A percentile compares a stretch with the other conserved stretches of the same genome.
Evolutionary conservation across 2,888 invertebrate genomes (phyloP).

Genomic region (Diaprepes abbreviatus): DNA sequence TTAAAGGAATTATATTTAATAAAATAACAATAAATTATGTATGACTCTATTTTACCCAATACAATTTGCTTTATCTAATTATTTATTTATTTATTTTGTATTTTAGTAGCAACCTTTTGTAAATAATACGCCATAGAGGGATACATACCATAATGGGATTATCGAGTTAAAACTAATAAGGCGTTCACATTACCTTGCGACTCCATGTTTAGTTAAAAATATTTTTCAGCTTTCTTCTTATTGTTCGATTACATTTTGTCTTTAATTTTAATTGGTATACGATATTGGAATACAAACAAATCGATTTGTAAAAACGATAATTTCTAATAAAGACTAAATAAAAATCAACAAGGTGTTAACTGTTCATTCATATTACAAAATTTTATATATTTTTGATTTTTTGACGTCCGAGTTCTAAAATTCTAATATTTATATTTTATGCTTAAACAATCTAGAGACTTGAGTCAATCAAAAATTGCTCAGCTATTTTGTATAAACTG

Average conservation of each 20-base stretch:
- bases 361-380: too few species aligned
- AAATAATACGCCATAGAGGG: slow-evolving; percentile 10
- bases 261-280: slow-evolving; percentile 15
- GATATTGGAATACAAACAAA: slow-evolving; percentile 1
- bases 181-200: slow-evolving; percentile 28
- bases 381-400: too few species aligned
- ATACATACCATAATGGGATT: slow-evolving; percentile 22
- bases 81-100: slow-evolving; percentile 14
- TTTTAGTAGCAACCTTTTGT: slow-evolving; percentile 7
- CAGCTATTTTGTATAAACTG: too few species aligned
- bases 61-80: slow-evolving; percentile 7
- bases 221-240: slow-evolving; percentile 34
- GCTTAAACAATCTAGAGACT: too few species aligned
- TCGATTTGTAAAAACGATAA: not conserved
- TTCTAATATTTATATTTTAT: too few species aligned
- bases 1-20: too few species aligned
- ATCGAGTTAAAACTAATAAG: slow-evolving; percentile 37
- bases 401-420: too few species aligned
- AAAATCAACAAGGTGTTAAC: too few species aligned
- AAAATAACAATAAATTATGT: not conserved
- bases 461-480: too few species aligned
- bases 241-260: slow-evolving; percentile 20
- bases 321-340: not conserved
- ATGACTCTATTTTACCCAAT: not conserved
- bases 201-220: slow-evolving; percentile 23